Evolutionary conservation across 2,888 invertebrate species (phyloP).

Genomic region (Alsophila aescularia): DNA sequence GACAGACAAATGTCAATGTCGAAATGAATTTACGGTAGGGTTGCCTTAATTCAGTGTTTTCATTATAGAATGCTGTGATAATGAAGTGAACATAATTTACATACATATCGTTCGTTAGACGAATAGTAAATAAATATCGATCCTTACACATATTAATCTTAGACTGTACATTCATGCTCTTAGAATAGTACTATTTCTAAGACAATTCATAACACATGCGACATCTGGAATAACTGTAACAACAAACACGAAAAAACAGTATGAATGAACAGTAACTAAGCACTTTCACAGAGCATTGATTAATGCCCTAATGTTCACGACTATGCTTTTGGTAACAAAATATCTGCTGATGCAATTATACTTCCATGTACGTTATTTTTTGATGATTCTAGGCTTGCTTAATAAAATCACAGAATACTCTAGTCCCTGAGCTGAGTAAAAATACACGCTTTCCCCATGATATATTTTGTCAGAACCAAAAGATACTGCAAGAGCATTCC

Average conservation of each 20-base stretch:
- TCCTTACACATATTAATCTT: neutral
- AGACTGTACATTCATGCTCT: neutral
- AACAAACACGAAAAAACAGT: constrained; percentile 4
- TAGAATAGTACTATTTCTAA: neutral
- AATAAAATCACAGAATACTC: too few relatives aligned
- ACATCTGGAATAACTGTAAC: neutral
- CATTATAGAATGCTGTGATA: constrained; percentile 11
- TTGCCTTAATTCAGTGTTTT: constrained; percentile 26
- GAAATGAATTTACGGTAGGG: constrained; percentile 26
- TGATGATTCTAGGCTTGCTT: too few relatives aligned
- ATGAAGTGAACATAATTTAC: constrained; percentile 16
- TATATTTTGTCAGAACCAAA: too few relatives aligned
- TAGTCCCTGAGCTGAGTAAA: too few relatives aligned
- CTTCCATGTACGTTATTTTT: too few relatives aligned
- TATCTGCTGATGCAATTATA: too few relatives aligned
- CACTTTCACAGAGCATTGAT: neutral
- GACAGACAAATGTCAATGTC: constrained; percentile 29
- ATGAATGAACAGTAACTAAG: constrained; percentile 1
- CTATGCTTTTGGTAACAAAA: too few relatives aligned
- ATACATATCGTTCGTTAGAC: neutral
- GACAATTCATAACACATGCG: constrained; percentile 12
- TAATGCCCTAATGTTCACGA: too few relatives aligned
- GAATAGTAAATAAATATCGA: too few relatives aligned
- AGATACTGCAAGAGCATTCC: too few relatives aligned
- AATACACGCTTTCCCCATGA: too few relatives aligned